A percentile compares a stretch with the other conserved stretches of the same genome.
Evolutionary conservation across 2,888 invertebrate genomes (phyloP).

Genomic region (Beris morrisii): DNA sequence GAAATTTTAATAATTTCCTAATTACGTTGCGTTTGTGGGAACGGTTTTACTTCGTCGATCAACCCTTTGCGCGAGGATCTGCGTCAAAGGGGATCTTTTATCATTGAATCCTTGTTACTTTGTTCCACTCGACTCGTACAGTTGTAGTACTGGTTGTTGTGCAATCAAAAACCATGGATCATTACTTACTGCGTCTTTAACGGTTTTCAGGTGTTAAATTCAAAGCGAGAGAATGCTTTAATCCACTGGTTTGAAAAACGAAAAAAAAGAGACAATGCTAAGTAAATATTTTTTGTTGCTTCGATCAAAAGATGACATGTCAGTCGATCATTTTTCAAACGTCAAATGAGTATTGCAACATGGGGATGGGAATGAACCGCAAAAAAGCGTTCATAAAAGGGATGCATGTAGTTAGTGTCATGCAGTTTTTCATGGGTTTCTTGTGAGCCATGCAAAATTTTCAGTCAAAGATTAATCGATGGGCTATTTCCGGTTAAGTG

Average conservation of each 20-base stretch:
- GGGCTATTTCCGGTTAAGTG: conserved; percentile 36
- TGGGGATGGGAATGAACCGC: conserved; percentile 30
- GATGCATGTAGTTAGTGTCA: conserved; percentile 10
- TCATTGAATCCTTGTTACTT: conserved; percentile 2
- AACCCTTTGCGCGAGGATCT: conserved; percentile 9
- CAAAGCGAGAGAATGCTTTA: background rate
- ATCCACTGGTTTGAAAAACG: background rate
- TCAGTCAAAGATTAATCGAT: conserved; percentile 35
- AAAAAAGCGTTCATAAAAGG: conserved; percentile 25
- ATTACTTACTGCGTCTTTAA: conserved; percentile 22
- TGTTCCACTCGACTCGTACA: background rate
- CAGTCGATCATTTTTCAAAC: conserved; percentile 39
- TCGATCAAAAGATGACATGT: conserved; percentile 37
- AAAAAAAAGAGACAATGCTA: conserved; percentile 7
- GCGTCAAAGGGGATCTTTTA: conserved; percentile 8
- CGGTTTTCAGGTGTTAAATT: conserved; percentile 22
- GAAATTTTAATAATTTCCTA: conserved; percentile 39
- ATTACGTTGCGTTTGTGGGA: conserved; percentile 31
- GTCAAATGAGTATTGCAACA: conserved; percentile 34
- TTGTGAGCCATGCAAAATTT: conserved; percentile 36
- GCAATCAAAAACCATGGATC: conserved; percentile 8
- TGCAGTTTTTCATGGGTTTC: conserved; percentile 11
- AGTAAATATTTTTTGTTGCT: conserved; percentile 15
- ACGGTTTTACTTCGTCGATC: conserved; percentile 4
- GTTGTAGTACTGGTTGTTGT: background rate